Evolutionary conservation across 1,140 invertebrate species (phyloP), one percentile per base, ranked within the genome.

Genomic region (Oncopodura yosiiana): DNA sequence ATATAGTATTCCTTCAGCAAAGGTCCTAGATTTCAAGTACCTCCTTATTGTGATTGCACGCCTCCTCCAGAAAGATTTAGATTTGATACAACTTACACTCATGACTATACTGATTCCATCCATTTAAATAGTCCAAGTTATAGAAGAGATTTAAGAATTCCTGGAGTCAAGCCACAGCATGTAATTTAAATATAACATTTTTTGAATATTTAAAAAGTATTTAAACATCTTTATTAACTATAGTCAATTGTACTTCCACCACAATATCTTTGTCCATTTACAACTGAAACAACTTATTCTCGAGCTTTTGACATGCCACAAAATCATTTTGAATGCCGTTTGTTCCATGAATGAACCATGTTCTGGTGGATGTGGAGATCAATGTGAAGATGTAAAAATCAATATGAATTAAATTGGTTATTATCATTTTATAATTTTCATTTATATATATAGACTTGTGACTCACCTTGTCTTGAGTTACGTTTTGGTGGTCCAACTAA

Each of bases 41-140:
- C 62, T 9, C 52, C 62, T 2, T 58, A 58, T 24, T 64, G 55
- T 21, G 62, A 64, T 26, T 64, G 62, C 38, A 56, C 58, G n/a
- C 62, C 62, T n/a, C 58, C 62, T 5, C 46, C 51, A 3, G 58
- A 64, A 42, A 23, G 62, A 41, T 58, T 41, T 19, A 50, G 62
- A 0, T 64, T 64, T 19, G 51, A 61, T 39, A 55, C 62, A 3
- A 58, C 56, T 0, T 64, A 64, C 32, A 27, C 49, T 18, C 61
- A 51, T 26, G 62, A 64, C 34, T 64, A 34, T 34, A 14, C 36
- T 23, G 51, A 55, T 1, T 45, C 32, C 8, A 14, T 58, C 2
- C 34, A 52, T 19, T 38, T 61, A 32, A 30, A 42, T 19, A 46
- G 5, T 23, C 39, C 19, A 26, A 2, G 27, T 27, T 37, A 37